phyloP scores from a whole-genome alignment of 2,797 vertebrate species.

The Acanthopagrus latus region DNA sequence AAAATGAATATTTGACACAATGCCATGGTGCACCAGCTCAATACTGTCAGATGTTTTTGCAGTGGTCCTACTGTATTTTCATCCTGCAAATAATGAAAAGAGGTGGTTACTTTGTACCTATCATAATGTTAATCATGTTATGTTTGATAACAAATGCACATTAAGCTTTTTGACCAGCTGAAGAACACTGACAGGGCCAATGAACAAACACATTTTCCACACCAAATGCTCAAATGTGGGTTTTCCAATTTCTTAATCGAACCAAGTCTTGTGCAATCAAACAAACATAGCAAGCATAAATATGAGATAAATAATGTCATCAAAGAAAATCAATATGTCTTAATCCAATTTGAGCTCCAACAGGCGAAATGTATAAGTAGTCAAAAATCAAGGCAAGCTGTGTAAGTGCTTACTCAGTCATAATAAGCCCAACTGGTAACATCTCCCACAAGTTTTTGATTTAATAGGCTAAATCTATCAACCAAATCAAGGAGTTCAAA shows the following conservation, averaged over 20 bases:
- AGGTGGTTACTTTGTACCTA: background rate
- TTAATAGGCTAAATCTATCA: slow-evolving; percentile 60
- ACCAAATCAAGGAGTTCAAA: slow-evolving; percentile 70
- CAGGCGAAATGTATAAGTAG: slow-evolving; percentile 31
- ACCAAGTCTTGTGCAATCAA: background rate
- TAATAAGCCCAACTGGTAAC: slow-evolving; percentile 39
- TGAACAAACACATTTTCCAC: background rate
- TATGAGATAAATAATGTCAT: slow-evolving; percentile 14
- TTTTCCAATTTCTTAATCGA: background rate
- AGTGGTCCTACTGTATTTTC: background rate
- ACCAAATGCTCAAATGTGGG: background rate
- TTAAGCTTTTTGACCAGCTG: background rate
- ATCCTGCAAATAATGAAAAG: background rate
- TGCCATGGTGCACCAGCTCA: background rate
- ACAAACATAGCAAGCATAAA: slow-evolving; percentile 5
- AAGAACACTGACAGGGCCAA: background rate
- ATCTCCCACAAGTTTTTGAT: slow-evolving; percentile 53
- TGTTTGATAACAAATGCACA: background rate
- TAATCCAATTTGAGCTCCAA: slow-evolving; percentile 38
- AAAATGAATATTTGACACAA: background rate
- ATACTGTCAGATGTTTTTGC: background rate
- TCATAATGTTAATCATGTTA: background rate
- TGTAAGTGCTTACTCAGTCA: slow-evolving; percentile 57
- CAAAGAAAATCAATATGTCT: slow-evolving; percentile 19
- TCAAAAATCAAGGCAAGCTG: slow-evolving; percentile 35